phyloP scores from a whole-genome alignment of 2,797 vertebrate species.

The Crenuchus spilurus region DNA sequence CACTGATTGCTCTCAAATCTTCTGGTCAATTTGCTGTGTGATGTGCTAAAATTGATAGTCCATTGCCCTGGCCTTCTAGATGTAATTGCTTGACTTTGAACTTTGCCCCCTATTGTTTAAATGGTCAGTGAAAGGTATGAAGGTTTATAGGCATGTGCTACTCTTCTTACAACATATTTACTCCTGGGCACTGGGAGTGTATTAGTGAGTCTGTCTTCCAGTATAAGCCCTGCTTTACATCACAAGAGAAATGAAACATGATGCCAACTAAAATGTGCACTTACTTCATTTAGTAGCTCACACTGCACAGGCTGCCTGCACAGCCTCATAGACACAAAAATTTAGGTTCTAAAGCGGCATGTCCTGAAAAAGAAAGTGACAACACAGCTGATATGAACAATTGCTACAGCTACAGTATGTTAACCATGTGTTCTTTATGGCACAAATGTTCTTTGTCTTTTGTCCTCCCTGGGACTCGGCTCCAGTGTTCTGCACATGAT shows the following conservation, averaged over 20 bases:
- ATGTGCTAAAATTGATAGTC: constrained; percentile 46
- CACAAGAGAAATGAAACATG: too few relatives aligned
- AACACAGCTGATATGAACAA: constrained; percentile 42
- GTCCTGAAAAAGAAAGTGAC: constrained; percentile 11
- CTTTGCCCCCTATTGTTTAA: constrained; percentile 11
- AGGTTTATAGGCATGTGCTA: background rate
- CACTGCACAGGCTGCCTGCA: background rate
- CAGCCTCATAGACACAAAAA: background rate
- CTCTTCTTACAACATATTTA: constrained; percentile 23
- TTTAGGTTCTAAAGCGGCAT: background rate
- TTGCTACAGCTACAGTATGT: constrained; percentile 37
- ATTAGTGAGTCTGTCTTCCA: background rate
- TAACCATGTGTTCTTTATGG: constrained; percentile 39
- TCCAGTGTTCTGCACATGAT: constrained; percentile 3
- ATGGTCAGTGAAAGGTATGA: background rate
- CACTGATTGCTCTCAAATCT: constrained; percentile 38
- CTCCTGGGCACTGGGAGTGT: background rate
- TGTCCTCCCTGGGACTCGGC: constrained; percentile 12
- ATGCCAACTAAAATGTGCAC: background rate
- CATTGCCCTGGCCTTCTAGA: constrained; percentile 27
- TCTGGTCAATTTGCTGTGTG: constrained; percentile 38
- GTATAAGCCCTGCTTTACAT: background rate
- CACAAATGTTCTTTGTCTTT: constrained; percentile 50
- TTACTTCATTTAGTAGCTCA: background rate
- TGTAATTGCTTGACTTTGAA: constrained; percentile 37